phyloP scores from a whole-genome alignment of 2,888 invertebrate genomes.

The Chalcosyrphus nemorum region DNA sequence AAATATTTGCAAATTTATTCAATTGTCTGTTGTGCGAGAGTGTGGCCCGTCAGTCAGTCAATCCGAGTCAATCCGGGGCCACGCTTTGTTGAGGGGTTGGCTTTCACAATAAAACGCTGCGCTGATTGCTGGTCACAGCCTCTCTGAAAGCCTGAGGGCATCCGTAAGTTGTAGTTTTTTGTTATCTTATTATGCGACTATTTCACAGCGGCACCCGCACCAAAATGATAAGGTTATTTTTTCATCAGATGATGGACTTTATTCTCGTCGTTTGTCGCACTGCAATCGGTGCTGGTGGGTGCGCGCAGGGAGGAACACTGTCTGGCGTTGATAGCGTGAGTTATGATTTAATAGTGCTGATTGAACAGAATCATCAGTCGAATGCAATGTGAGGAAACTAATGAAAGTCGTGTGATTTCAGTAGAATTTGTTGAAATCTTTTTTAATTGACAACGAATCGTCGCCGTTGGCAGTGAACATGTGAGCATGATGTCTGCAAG shows the following conservation, averaged over 20 bases:
- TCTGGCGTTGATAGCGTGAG: neutral
- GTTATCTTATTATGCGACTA: conserved; percentile 14
- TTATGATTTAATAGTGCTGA: neutral
- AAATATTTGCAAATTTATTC: conserved; percentile 68
- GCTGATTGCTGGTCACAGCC: neutral
- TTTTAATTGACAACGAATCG: neutral
- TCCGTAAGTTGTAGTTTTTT: conserved; percentile 1
- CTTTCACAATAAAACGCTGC: neutral
- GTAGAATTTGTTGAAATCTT: neutral
- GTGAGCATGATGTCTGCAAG: no score
- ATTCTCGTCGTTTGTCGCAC: neutral
- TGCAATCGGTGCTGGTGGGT: neutral
- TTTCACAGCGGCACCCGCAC: conserved; percentile 1
- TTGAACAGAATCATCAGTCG: neutral
- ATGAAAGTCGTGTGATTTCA: neutral
- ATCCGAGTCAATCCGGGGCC: neutral
- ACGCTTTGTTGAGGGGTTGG: neutral
- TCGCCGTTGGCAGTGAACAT: no score
- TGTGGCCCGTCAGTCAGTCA: conserved; percentile 1
- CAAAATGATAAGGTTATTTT: conserved; percentile 26
- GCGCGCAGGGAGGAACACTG: neutral
- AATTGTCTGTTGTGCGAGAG: conserved; percentile 54
- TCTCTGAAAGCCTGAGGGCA: conserved; percentile 12
- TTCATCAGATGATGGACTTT: conserved; percentile 7
- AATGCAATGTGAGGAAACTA: neutral